Percentiles rank a stretch among this genome's conserved stretches.
These are phyloP conservation scores for Drosophila meridiana DNA, from an alignment of 2,888 invertebrate genomes.

Conservation along the genomic window DNA sequence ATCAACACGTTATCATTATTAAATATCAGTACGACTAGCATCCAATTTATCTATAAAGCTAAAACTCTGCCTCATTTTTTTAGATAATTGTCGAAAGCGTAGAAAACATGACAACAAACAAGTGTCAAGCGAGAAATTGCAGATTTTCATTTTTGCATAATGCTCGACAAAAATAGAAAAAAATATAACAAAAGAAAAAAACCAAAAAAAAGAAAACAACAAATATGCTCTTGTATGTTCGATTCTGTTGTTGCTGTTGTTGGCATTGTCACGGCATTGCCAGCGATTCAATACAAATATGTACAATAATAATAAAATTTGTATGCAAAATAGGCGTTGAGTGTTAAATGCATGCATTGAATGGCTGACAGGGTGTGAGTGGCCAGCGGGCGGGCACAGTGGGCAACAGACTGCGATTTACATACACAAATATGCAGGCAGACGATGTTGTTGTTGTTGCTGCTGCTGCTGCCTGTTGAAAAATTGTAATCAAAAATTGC, in stretches of 20 bases:
- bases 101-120: conserved; percentile 77
- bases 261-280: conserved; percentile 54
- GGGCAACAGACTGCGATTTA: conserved; percentile 52
- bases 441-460: conserved; percentile 10
- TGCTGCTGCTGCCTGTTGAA: conserved; percentile 55
- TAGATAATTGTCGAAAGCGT: conserved; percentile 38
- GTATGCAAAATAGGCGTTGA: conserved; percentile 81
- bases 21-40: neutral
- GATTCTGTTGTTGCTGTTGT: conserved; percentile 12
- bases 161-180: conserved; percentile 36
- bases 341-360: conserved; percentile 77
- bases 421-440: conserved; percentile 69
- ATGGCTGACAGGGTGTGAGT: conserved; percentile 19
- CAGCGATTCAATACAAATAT: conserved; percentile 72
- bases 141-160: conserved; percentile 78
- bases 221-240: conserved; percentile 27
- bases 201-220: conserved; percentile 27
- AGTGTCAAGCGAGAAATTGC: conserved; percentile 71
- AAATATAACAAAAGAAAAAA: conserved; percentile 15
- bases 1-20: neutral
- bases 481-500: conserved; percentile 81
- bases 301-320: conserved; percentile 79
- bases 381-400: neutral
- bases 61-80: conserved; percentile 4
- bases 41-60: neutral